Evolutionary conservation across 1,140 invertebrate species (phyloP), one percentile per base, ranked within the genome.

Genomic region (Rhysida immarginata): DNA sequence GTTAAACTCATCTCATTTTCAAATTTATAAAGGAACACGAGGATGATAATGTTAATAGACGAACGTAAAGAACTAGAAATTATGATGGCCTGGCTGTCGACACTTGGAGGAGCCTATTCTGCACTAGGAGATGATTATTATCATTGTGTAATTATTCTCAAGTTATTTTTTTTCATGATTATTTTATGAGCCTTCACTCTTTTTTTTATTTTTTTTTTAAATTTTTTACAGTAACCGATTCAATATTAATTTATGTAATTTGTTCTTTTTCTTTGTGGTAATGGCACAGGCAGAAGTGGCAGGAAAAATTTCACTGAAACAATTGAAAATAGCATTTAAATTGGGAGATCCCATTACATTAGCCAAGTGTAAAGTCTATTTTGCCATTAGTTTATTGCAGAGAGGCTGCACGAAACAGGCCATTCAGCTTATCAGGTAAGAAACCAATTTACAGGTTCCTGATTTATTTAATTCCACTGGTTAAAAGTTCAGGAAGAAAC

Each of bases 51-150:
- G 16, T 44, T 54, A n/a, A 35, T 50, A 3, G 13, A 8, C 70
- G 81, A 86, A 70, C 74, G 76, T 60, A 75, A 81, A 60, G 82
- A 90, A 71, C 72, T 91, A 59, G 86, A 91, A 65, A 78, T 87
- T 74, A 76, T 84, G 8, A 83, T 95, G 77, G 89, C 88, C 2
- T 95, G 91, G 89, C 73, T 96, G 2, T 96, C 91, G n/a, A 96
- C 93, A 1, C 74, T 97, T 14, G 93, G 93, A 49, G 92, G 92
- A 44, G 93, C 87, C 2, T 96, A 87, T 72, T 96, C 92, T 21
- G 83, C 91, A 8, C 74, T 96, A 48, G 93, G 93, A 18, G 92
- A 96, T 66, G 78, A 85, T 60, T 84, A 83, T 71, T 64, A 72
- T 51, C 70, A 81, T 64, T 92, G 82, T 77, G 87, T 89, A 79